These are phyloP conservation scores for Zaprionus lineosus DNA, from an alignment of 2,888 invertebrate genomes.

Conservation along the genomic window DNA sequence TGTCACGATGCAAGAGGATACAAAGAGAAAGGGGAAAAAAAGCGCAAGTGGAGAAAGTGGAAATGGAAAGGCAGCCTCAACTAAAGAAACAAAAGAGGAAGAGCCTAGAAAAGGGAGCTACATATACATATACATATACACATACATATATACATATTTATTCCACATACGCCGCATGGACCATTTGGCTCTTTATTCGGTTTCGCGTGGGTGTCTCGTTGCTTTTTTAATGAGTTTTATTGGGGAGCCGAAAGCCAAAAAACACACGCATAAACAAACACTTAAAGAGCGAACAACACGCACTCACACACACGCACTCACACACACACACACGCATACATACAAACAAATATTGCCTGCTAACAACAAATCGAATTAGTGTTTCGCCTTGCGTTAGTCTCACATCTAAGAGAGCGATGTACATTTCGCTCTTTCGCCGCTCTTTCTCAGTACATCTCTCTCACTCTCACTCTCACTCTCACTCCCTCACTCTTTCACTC, in stretches of 20 bases:
- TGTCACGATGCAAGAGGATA: slow-evolving; percentile 52
- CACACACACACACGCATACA: slow-evolving; percentile 3
- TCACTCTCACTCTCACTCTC: slow-evolving; percentile 1
- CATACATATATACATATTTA: too few relatives aligned
- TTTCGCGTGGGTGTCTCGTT: slow-evolving; percentile 37
- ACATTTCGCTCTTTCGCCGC: not conserved
- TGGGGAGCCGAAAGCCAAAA: slow-evolving; percentile 47
- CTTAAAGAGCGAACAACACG: slow-evolving; percentile 60
- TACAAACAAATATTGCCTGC: not conserved
- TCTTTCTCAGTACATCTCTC: slow-evolving; percentile 4
- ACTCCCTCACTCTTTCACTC: not conserved
- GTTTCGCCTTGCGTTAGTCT: slow-evolving; percentile 24
- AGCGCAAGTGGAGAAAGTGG: not conserved
- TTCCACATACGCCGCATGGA: slow-evolving; percentile 64
- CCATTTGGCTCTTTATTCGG: slow-evolving; percentile 12
- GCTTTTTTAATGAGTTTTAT: slow-evolving; percentile 77
- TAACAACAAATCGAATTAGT: slow-evolving; percentile 68
- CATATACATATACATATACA: too few relatives aligned
- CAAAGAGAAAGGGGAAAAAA: not conserved
- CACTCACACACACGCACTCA: slow-evolving; percentile 7
- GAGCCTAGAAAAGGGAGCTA: not conserved
- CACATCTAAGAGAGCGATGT: slow-evolving; percentile 36
- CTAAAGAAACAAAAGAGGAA: not conserved
- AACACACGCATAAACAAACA: slow-evolving; percentile 74
- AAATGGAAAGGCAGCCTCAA: not conserved